These are phyloP conservation scores for Polyodon spathula DNA, from an alignment of 2,113 vertebrate species.

Conservation along the genomic window DNA sequence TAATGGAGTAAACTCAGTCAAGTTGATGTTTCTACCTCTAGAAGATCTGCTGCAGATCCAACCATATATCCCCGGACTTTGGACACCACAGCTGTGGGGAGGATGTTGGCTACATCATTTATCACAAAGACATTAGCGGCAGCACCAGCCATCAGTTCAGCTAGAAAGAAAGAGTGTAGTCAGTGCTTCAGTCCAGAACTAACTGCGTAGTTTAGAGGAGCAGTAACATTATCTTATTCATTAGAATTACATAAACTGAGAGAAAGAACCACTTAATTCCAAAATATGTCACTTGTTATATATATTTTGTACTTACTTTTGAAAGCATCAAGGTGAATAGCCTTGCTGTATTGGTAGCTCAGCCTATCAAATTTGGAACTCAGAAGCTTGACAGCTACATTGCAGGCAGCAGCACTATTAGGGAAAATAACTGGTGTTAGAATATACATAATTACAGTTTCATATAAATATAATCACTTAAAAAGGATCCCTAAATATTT, in stretches of 20 bases:
- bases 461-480: background rate
- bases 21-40: constrained; percentile 26
- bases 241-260: too few species aligned
- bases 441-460: too few species aligned
- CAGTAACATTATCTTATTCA: too few species aligned
- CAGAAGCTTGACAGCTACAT: constrained; percentile 35
- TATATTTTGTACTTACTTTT: constrained; percentile 33
- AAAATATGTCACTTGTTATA: too few species aligned
- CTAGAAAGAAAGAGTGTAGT: constrained; percentile 25
- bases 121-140: constrained; percentile 31
- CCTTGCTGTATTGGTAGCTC: constrained; percentile 31
- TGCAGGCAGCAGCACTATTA: constrained; percentile 30
- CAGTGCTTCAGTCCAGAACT: too few species aligned
- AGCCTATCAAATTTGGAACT: constrained; percentile 29
- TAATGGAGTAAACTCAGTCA: background rate
- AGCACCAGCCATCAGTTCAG: constrained; percentile 31
- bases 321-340: constrained; percentile 27
- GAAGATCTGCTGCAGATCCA: constrained; percentile 30
- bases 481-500: too few species aligned
- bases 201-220: too few species aligned
- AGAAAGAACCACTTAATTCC: too few species aligned
- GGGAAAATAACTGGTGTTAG: background rate
- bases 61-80: constrained; percentile 31
- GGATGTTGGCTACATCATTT: constrained; percentile 27
- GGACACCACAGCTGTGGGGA: constrained; percentile 19